These are phyloP conservation scores for Lordiphosa clarofinis DNA, from an alignment of 1,140 invertebrate species.

Conservation along the genomic window DNA sequence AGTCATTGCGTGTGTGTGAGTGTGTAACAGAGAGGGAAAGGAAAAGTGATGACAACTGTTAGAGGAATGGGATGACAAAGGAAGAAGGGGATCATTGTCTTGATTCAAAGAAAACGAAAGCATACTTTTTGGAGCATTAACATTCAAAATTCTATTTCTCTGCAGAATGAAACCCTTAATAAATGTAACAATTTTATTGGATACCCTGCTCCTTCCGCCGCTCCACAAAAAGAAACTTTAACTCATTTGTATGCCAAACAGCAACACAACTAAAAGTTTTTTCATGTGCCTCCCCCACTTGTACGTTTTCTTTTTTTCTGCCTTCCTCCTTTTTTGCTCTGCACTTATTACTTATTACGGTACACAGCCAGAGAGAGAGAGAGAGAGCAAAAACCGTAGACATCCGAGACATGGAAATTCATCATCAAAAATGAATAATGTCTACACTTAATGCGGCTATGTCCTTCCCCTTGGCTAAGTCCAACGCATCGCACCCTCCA, in stretches of 20 bases:
- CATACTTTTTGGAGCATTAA: too few species aligned
- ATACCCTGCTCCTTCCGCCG: not conserved
- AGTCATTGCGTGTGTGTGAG: constrained; percentile 28
- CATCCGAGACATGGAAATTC: constrained; percentile 78
- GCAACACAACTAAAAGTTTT: constrained; percentile 73
- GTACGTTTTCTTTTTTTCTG: constrained; percentile 29
- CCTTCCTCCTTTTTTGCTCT: constrained; percentile 21
- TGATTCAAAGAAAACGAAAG: too few species aligned
- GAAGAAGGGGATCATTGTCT: too few species aligned
- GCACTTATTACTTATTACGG: constrained; percentile 77
- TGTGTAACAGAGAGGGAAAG: constrained; percentile 1
- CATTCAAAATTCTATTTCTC: too few species aligned
- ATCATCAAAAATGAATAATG: constrained; percentile 79
- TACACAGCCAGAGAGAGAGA: constrained; percentile 37
- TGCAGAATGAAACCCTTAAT: not conserved
- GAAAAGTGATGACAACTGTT: constrained; percentile 46
- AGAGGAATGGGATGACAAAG: constrained; percentile 1
- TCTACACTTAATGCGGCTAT: constrained; percentile 74
- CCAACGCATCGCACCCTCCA: constrained; percentile 47
- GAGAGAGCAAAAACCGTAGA: constrained; percentile 52
- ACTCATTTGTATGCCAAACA: constrained; percentile 77
- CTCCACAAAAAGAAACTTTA: constrained; percentile 53
- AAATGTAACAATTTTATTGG: constrained; percentile 27
- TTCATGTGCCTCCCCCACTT: constrained; percentile 54
- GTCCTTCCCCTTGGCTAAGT: constrained; percentile 40